Evolutionary conservation across 2,113 vertebrate species (phyloP), one percentile per base, ranked within the genome.

Genomic region (Sturnira hondurensis): DNA sequence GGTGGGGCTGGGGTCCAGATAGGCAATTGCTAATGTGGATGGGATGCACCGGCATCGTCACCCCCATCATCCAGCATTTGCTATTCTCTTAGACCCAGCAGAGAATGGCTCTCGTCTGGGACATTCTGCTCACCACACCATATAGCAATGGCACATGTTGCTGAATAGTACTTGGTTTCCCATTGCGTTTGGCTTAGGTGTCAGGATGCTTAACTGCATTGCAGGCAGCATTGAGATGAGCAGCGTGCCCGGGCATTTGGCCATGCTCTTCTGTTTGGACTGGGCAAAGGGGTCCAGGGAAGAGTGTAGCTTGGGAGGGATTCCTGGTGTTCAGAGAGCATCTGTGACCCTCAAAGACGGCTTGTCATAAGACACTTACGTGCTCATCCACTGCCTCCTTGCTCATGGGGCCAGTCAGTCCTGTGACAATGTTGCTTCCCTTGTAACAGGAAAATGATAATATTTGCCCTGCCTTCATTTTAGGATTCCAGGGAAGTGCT

Each of bases 391-490:
- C 3, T 52, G 26, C 76, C 50, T 83, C 36, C 41, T 89, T 13
- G 33, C 41, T 86, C 12, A 45, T 4, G 14, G 24, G 14, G 15
- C 70, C 76, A 33, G 63, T 76, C 31, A 11, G 77, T 68, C 71
- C 52, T 67, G 45, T 43, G 84, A 83, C 47, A 65, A 14, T 71
- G n/a, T 86, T 65, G 78, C 82, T 96, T 73, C 56, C 89, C 41
- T 96, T 28, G 15, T 68, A 83, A 83, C 22, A 24, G 65, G 73
- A 41, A 89, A 91, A 54, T 93, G 68, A 87, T 82, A 76, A 67
- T 38, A 89, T 38, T 12, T n/a, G 7, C 28, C 22, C 14, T 81
- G 47, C 47, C 77, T 94, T 91, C 76, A 2, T 76, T 84, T 70
- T 41, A 82, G 71, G 45, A 58, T 80, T 96, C 41, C 36, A 95